Percentiles rank a stretch among this genome's conserved stretches.
Conservation (phyloP, 2,797 vertebrate species). For the Intellagama lesueurii region DNA sequence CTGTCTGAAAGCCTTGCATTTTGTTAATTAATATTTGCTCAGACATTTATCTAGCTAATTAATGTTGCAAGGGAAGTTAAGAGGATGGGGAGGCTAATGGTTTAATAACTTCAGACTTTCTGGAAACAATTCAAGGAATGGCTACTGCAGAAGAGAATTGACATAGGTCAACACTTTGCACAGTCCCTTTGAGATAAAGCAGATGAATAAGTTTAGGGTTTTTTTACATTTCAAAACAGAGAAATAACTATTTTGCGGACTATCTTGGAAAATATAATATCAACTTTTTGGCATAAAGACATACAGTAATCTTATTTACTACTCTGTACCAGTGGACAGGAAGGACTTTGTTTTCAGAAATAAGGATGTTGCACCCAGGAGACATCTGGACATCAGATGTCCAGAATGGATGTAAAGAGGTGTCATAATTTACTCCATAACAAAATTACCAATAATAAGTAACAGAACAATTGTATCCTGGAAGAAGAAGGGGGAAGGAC, state of each 20-base stretch:
- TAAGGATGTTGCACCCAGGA: background rate
- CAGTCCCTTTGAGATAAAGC: background rate
- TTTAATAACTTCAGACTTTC: conserved; percentile 18
- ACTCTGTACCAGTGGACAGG: background rate
- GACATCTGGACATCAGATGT: too few species aligned
- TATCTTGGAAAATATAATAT: background rate
- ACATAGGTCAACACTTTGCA: conserved; percentile 5
- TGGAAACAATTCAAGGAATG: conserved; percentile 3
- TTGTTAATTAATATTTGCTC: conserved; percentile 31
- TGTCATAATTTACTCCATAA: too few species aligned
- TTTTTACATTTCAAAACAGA: conserved; percentile 11
- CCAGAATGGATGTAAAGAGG: too few species aligned
- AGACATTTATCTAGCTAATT: conserved; percentile 25
- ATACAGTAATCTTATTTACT: background rate
- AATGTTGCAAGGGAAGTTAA: conserved; percentile 22
- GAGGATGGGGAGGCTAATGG: background rate
- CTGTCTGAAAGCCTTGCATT: conserved; percentile 3
- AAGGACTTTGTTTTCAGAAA: background rate
- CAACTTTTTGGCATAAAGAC: background rate
- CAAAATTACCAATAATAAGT: too few species aligned
- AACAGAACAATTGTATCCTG: too few species aligned
- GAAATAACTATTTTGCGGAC: background rate
- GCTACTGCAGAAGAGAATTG: background rate
- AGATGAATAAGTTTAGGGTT: background rate
- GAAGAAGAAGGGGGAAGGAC: too few species aligned